Base-by-base conservation (phyloP, 2,797 vertebrate species). In the Eremophila alpestris region DNA sequence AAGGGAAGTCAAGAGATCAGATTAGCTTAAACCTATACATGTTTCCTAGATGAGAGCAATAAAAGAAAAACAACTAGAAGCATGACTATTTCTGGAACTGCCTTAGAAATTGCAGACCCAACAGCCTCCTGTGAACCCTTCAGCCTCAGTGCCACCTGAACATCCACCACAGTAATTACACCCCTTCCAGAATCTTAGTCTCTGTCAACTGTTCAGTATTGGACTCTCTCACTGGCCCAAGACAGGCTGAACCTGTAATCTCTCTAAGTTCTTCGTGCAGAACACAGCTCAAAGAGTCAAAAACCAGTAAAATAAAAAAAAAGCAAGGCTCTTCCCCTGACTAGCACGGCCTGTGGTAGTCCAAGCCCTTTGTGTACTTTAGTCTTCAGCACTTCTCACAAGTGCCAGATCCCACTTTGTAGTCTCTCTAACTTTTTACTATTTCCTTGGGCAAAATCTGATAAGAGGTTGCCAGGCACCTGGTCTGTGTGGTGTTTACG, bases 361-460 rank as follows among this genome's bases (percentile, higher is more conserved):
- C 62, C 58, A 89, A 83, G 45, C 45, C 68, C 51, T 48, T 65
- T 26, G 11, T 45, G 17, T 55, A 20, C 56, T 86, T 74, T 36
- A 60, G 45, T 55, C 80, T 67, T 60, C 63, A 78, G 59, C 51
- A 55, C 45, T 65, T 82, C 46, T 73, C 54, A 52, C 15, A 63
- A 73, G 27, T 45, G 48, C 43, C 62, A 64, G 52, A 74, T 76
- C 23, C 69, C 46, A 67, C 22, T 23, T 48, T 41, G 52, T 46
- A 62, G 51, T 64, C 26, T 70, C 52, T 86, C 23, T 84, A 45
- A 43, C 30, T 63, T 94, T 62, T 76, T 64, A 80, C 41, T 65
- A 10, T 83, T 91, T 74, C 65, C 82, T 65, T 51, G 36, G 58
- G 93, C 52, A 83, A 94, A 93, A 91, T 85, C 79, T 91, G 89